These are phyloP conservation scores for Arvicanthis niloticus DNA, from an alignment of 2,113 vertebrate species.

Conservation along the genomic window DNA sequence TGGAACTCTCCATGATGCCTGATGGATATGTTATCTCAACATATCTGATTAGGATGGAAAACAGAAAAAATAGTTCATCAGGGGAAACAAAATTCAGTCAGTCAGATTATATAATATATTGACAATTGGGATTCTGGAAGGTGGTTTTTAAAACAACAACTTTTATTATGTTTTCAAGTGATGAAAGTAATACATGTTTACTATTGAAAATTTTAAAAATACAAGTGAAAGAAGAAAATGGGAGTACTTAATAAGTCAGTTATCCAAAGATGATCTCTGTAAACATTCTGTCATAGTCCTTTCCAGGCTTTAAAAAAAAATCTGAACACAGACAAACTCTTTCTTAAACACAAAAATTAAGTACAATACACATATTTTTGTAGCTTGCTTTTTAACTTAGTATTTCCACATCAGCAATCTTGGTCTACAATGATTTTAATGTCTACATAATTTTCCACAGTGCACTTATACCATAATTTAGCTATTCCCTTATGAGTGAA, in stretches of 20 bases:
- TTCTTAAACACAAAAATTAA: slow-evolving; percentile 31
- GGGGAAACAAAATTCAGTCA: slow-evolving; percentile 4
- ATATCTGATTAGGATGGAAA: not conserved
- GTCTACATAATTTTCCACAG: not conserved
- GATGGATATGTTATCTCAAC: not conserved
- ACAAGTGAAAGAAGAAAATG: slow-evolving; percentile 48
- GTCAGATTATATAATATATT: slow-evolving; percentile 43
- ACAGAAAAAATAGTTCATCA: not conserved
- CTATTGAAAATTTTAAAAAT: slow-evolving; percentile 62
- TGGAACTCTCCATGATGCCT: not conserved
- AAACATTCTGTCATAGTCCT: slow-evolving; percentile 46
- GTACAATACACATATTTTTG: slow-evolving; percentile 39
- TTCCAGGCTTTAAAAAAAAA: not conserved
- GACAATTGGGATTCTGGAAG: slow-evolving; percentile 21
- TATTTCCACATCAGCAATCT: slow-evolving; percentile 45
- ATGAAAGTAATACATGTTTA: slow-evolving; percentile 28
- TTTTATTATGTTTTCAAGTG: slow-evolving; percentile 47
- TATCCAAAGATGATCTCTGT: not conserved
- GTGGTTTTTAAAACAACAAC: slow-evolving; percentile 31
- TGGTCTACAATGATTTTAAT: slow-evolving; percentile 47
- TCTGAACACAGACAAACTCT: slow-evolving; percentile 6
- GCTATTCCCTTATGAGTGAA: not conserved
- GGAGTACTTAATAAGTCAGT: slow-evolving; percentile 28
- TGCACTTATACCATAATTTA: not conserved
- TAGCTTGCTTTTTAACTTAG: slow-evolving; percentile 37